Conservation (phyloP, 1,140 invertebrate species). For the Colletes gigas region DNA sequence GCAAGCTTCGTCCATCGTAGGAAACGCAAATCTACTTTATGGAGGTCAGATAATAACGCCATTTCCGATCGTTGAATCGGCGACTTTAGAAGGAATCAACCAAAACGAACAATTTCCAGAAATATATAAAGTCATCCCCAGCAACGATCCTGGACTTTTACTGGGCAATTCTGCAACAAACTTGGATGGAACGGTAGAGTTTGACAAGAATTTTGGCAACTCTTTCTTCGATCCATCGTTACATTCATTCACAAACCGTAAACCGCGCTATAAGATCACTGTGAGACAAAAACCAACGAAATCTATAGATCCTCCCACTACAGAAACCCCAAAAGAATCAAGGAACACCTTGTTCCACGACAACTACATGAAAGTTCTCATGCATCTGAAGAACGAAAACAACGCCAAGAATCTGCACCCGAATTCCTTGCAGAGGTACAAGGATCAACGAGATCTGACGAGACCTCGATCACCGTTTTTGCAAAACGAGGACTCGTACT, state of each 20-base stretch:
- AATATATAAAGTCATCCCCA: too few species aligned
- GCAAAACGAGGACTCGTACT: neutral
- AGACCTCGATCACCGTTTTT: constrained; percentile 43
- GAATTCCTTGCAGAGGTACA: neutral
- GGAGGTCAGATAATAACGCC: constrained; percentile 30
- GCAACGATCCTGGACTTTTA: neutral
- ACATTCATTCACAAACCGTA: neutral
- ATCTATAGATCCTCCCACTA: neutral
- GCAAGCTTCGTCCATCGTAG: constrained; percentile 10
- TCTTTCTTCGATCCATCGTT: neutral
- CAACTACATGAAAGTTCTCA: constrained; percentile 53
- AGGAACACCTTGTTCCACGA: neutral
- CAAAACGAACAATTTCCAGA: neutral
- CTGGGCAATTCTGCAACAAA: neutral
- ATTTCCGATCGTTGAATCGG: neutral
- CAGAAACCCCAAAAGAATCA: neutral
- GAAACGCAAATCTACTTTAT: constrained; percentile 46
- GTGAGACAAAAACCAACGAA: constrained; percentile 32
- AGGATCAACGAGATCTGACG: constrained; percentile 29
- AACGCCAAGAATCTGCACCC: neutral
- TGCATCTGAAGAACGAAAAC: constrained; percentile 41
- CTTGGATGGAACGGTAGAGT: neutral
- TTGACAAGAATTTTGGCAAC: neutral
- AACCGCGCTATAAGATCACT: constrained; percentile 45
- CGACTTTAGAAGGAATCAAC: neutral